phyloP scores from a whole-genome alignment of 2,888 invertebrate genomes.

The Apamea epomidion region DNA sequence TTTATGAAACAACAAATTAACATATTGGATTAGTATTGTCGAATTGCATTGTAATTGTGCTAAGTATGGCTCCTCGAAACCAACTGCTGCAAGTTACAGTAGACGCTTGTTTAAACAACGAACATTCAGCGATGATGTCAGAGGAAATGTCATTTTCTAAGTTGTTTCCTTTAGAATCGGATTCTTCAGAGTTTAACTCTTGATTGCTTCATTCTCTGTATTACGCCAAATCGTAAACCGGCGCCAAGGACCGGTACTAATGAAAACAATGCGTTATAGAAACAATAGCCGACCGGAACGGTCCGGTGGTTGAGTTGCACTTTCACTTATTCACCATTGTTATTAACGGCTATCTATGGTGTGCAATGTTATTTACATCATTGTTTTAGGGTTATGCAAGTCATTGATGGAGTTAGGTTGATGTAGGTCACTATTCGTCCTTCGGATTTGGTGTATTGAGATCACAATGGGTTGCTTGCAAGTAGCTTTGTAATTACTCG shows the following conservation, averaged over 20 bases:
- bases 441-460: constrained; percentile 38
- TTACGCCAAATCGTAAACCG: constrained; percentile 69
- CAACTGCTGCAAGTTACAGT: constrained; percentile 2
- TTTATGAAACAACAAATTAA: constrained; percentile 27
- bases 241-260: constrained; percentile 84
- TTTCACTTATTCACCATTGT: constrained; percentile 87
- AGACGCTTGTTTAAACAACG: neutral
- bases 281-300: constrained; percentile 85
- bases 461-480: constrained; percentile 29
- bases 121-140: neutral
- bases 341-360: constrained; percentile 83
- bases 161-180: constrained; percentile 12
- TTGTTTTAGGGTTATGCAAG: constrained; percentile 80
- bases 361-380: constrained; percentile 76
- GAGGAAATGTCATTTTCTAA: neutral
- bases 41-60: neutral
- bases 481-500: constrained; percentile 17
- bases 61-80: neutral
- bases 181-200: constrained; percentile 36
- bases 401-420: constrained; percentile 60
- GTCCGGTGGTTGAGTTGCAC: constrained; percentile 84
- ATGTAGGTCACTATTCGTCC: constrained; percentile 64
- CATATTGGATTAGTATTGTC: neutral
- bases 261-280: constrained; percentile 85
- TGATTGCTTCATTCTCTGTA: constrained; percentile 55